Percentiles rank a stretch among this genome's conserved stretches.
phyloP scores from a whole-genome alignment of 2,113 vertebrate species.

The Xenopus tropicalis region DNA sequence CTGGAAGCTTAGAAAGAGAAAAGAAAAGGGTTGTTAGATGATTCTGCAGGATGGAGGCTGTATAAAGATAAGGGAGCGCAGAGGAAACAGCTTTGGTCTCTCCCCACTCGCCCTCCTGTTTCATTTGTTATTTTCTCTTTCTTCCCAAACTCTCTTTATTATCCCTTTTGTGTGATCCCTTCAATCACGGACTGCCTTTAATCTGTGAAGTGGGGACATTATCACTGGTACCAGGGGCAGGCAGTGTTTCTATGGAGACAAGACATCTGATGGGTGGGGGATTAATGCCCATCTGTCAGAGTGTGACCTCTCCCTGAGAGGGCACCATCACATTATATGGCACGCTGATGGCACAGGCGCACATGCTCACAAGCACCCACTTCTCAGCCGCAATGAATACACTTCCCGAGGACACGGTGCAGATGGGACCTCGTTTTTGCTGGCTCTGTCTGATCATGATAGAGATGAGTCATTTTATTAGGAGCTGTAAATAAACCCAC shows the following conservation, averaged over 20 bases:
- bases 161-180: conserved; percentile 8
- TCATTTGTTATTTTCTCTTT: neutral
- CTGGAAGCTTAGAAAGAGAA: no score
- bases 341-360: conserved; percentile 5
- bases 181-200: conserved; percentile 13
- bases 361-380: conserved; percentile 36
- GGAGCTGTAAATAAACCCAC: conserved; percentile 35
- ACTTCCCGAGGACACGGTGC: conserved; percentile 33
- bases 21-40: no score
- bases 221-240: conserved; percentile 17
- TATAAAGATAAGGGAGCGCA: neutral
- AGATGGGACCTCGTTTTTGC: conserved; percentile 40
- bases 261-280: conserved; percentile 22
- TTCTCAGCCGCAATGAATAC: conserved; percentile 34
- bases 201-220: conserved; percentile 28
- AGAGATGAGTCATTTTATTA: conserved; percentile 43
- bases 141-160: no score
- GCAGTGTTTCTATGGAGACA: conserved; percentile 34
- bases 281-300: conserved; percentile 15
- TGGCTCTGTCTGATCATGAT: conserved; percentile 32
- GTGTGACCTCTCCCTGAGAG: conserved; percentile 10
- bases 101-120: neutral
- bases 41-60: no score
- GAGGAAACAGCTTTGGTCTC: neutral
- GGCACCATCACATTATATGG: conserved; percentile 30